Evolutionary conservation across 2,797 vertebrate genomes (phyloP).

Genomic region (Peromyscus melanophrys): DNA sequence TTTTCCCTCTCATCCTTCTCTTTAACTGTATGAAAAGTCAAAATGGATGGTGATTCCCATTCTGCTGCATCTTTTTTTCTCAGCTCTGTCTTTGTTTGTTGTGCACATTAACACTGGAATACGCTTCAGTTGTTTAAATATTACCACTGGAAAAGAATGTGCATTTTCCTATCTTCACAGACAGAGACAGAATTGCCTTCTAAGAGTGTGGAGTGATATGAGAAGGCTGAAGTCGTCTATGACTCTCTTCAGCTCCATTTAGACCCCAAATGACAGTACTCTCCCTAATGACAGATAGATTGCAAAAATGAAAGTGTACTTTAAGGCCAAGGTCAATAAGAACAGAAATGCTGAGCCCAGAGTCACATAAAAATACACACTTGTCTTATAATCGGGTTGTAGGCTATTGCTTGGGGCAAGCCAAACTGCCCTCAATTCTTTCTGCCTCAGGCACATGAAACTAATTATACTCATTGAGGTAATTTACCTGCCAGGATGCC

Average conservation of each 20-base stretch:
- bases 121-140: not conserved
- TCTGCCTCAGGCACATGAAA: not conserved
- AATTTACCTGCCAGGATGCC: not conserved
- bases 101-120: not conserved
- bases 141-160: not conserved
- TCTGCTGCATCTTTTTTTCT: not conserved
- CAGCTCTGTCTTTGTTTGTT: not conserved
- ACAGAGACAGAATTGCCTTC: conserved; percentile 24
- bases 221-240: not conserved
- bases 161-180: not conserved
- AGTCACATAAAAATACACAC: not conserved
- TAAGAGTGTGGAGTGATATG: not conserved
- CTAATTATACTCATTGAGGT: not conserved
- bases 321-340: not conserved
- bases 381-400: not conserved
- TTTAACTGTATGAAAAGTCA: not conserved
- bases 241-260: not conserved
- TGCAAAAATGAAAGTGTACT: not conserved
- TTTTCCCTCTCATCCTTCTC: not conserved
- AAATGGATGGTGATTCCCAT: not conserved
- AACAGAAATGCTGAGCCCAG: not conserved
- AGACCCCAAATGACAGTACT: not conserved
- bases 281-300: not conserved
- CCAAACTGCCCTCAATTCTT: not conserved
- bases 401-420: not conserved